Conservation (phyloP, 2,888 invertebrate species). For the Amblyjoppa fuscipennis region DNA sequence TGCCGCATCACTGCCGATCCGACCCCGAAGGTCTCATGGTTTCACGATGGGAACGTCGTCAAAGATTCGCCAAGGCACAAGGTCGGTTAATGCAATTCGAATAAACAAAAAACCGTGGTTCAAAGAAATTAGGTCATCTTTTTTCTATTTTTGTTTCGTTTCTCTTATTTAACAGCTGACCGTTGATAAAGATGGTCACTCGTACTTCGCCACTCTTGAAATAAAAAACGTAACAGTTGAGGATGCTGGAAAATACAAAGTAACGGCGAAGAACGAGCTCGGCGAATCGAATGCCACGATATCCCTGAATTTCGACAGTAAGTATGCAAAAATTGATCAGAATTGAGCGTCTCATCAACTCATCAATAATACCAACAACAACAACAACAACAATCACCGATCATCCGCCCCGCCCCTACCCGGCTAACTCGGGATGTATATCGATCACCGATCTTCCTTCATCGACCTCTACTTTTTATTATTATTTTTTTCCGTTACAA, state of each 20-base stretch:
- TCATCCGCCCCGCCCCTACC: conserved; percentile 27
- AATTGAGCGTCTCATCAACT: conserved; percentile 28
- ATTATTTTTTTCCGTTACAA: conserved; percentile 58
- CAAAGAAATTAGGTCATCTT: neutral
- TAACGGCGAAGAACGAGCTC: conserved; percentile 98
- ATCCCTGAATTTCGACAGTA: conserved; percentile 99
- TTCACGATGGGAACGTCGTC: conserved; percentile 94
- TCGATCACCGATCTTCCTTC: conserved; percentile 77
- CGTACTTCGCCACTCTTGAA: conserved; percentile 96
- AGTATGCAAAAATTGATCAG: conserved; percentile 86
- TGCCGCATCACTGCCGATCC: conserved; percentile 98
- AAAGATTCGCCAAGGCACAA: conserved; percentile 94
- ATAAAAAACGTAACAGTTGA: conserved; percentile 98
- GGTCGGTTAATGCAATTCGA: conserved; percentile 86
- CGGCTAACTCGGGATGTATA: conserved; percentile 82
- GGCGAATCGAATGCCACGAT: conserved; percentile 99
- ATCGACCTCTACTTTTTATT: conserved; percentile 70
- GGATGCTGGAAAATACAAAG: conserved; percentile 98
- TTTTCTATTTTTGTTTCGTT: conserved; percentile 71
- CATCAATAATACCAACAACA: conserved; percentile 55
- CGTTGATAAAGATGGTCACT: conserved; percentile 96
- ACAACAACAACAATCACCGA: conserved; percentile 52
- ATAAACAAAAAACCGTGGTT: neutral
- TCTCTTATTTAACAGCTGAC: conserved; percentile 88
- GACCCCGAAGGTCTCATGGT: conserved; percentile 95